These are phyloP conservation scores for Neria commutata DNA, from an alignment of 2,888 invertebrate species.

Conservation along the genomic window DNA sequence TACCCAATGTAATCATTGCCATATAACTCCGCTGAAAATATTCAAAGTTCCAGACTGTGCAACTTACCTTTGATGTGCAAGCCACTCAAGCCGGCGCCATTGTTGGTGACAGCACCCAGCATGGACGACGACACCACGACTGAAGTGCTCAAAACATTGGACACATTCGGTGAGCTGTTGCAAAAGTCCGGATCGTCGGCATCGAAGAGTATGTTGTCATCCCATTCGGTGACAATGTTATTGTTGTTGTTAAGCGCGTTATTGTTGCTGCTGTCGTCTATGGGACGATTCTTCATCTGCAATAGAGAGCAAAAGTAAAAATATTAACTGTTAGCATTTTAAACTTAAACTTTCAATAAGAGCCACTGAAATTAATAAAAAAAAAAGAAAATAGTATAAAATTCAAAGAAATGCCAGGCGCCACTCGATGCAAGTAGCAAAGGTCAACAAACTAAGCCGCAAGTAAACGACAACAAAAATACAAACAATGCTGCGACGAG, in stretches of 20 bases:
- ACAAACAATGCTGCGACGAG: no score
- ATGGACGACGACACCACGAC: conserved; percentile 18
- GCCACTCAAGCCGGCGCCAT: conserved; percentile 36
- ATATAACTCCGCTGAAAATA: no score
- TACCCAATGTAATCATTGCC: no score
- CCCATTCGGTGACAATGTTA: conserved; percentile 60
- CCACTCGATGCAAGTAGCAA: no score
- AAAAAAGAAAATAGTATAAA: neutral
- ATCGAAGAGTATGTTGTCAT: conserved; percentile 56
- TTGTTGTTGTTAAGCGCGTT: conserved; percentile 22
- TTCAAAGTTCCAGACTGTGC: no score
- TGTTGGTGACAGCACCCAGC: conserved; percentile 28
- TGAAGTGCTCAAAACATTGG: conserved; percentile 37
- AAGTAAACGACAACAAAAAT: no score
- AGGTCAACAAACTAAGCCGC: no score
- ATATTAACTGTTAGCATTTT: neutral
- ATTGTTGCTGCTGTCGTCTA: conserved; percentile 35
- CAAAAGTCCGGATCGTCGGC: conserved; percentile 61
- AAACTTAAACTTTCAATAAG: neutral
- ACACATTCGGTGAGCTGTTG: conserved; percentile 39
- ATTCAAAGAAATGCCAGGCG: neutral
- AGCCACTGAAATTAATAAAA: neutral
- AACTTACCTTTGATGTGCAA: conserved; percentile 52
- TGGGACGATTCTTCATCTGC: conserved; percentile 54
- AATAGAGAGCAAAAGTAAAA: conserved; percentile 26